These are phyloP conservation scores for Gallinago solitaria DNA, from an alignment of 2,797 vertebrate species.

Conservation along the genomic window DNA sequence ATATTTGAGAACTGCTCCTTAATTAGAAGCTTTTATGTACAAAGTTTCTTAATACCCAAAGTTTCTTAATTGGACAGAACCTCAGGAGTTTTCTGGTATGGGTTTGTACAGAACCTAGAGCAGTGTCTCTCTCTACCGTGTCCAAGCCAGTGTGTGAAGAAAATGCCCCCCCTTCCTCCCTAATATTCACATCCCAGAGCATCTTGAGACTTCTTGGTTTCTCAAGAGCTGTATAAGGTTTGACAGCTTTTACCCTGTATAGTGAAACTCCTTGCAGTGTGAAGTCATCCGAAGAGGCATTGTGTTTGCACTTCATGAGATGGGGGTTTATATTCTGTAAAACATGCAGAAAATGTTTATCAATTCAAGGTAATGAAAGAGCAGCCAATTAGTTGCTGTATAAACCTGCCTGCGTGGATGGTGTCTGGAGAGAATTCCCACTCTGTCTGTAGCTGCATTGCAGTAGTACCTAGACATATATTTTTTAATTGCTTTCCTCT, in stretches of 20 bases:
- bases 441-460: constrained; percentile 41
- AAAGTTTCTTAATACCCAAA: neutral
- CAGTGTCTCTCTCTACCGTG: too few species aligned
- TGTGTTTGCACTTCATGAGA: neutral
- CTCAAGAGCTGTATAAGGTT: neutral
- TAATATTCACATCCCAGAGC: neutral
- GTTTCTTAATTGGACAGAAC: neutral
- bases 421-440: neutral
- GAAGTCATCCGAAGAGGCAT: neutral
- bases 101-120: too few species aligned
- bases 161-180: neutral
- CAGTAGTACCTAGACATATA: neutral
- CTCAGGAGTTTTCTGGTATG: too few species aligned
- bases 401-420: neutral
- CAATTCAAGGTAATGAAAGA: neutral
- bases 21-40: neutral
- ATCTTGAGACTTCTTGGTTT: neutral
- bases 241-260: neutral
- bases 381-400: neutral
- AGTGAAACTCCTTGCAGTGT: neutral
- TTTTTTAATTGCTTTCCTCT: constrained; percentile 11
- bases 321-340: neutral
- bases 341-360: neutral
- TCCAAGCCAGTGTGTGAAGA: neutral
- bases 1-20: neutral